Base-by-base conservation (phyloP, 2,888 invertebrate species). In the Cerceris ruficornis region DNA sequence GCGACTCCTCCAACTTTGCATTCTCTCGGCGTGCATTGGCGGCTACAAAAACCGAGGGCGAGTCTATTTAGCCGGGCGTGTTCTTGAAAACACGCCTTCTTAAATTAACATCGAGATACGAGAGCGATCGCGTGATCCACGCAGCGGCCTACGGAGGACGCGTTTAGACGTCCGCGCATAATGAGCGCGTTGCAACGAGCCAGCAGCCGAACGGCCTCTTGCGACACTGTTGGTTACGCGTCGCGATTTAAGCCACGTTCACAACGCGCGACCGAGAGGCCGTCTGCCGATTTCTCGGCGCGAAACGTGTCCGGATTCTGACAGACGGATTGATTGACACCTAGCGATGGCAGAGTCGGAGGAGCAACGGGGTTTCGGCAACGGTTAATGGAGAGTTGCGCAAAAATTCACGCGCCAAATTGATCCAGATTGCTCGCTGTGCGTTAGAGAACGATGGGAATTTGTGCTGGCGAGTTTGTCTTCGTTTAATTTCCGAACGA, bases 121-220 rank as follows among this genome's bases (percentile, higher is more conserved):
- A 67, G 65, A 77, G 73, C 52, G 62, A 69, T 71, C 69, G 71
- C 69, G 66, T 69, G 69, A 73, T 66, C 61, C 55, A 59, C 49
- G 41, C 6, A 9, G 42, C 42, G 43, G 72, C 59, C 57, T 54
- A 69, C 49, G 70, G 54, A 69, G 42, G 61, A 73, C 64, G 74
- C 70, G 72, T 72, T 82, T 69, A 77, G 79, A 84, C 84, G 85
- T 86, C 86, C 83, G 78, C 79, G 80, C 77, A 81, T 82, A 87
- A 86, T 81, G 72, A 80, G 77, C 80, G 66, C 67, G 73, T 74
- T 73, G 49, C 28, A 28, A 73, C 77, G 81, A 80, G 76, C 75
- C 55, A 73, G 46, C 72, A 54, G 62, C 77, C 80, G 75, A 82
- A 85, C 82, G 76, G 28, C 28, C 62, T 59, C 68, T 87, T 85